phyloP scores from a whole-genome alignment of 2,888 invertebrate species.

The Tetranychus piercei region DNA sequence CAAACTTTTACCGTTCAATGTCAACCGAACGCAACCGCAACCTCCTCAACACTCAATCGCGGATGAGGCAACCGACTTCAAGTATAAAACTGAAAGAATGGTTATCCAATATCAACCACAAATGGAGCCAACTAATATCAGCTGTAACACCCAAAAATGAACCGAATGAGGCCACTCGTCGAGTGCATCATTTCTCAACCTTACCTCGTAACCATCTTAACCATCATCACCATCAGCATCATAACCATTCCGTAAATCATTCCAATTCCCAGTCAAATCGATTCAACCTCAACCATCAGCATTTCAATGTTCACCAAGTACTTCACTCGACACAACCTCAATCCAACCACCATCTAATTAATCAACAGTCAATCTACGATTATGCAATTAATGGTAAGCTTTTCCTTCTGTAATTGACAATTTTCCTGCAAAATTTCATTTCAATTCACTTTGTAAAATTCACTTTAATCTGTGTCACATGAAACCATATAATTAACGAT shows the following conservation, averaged over 20 bases:
- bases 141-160: neutral
- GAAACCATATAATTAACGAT: no score
- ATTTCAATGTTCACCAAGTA: neutral
- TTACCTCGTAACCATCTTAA: conserved; percentile 2
- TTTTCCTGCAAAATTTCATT: neutral
- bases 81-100: conserved; percentile 21
- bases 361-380: neutral
- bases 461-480: no score
- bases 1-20: conserved; percentile 4
- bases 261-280: neutral
- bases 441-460: no score
- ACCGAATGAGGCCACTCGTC: neutral
- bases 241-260: neutral
- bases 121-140: conserved; percentile 18
- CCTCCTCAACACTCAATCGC: neutral
- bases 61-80: neutral
- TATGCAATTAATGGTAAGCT: conserved; percentile 5
- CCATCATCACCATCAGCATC: neutral
- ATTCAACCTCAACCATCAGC: neutral
- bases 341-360: neutral
- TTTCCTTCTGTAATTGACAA: neutral
- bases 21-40: conserved; percentile 11
- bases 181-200: conserved; percentile 13
- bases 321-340: neutral
- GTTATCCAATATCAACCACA: conserved; percentile 22